phyloP scores from a whole-genome alignment of 2,888 invertebrate genomes.

The Tridacna gigas region DNA sequence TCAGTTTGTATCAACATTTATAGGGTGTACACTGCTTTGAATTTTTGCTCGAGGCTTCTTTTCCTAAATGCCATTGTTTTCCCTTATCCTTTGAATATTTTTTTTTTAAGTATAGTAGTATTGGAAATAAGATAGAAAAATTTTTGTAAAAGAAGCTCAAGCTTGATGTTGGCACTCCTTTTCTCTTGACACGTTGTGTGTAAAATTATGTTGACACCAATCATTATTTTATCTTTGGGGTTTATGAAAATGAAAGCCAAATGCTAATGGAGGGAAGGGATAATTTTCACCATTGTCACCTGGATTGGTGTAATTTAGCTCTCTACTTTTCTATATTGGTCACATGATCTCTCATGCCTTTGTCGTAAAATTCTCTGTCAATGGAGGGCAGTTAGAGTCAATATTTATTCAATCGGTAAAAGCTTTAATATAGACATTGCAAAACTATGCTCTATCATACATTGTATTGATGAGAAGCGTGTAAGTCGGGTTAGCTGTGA shows the following conservation, averaged over 20 bases:
- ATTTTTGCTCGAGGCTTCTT: neutral
- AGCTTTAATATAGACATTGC: conserved; percentile 66
- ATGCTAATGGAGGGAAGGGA: neutral
- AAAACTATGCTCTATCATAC: conserved; percentile 57
- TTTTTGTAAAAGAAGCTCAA: too few relatives aligned
- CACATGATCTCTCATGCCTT: conserved; percentile 57
- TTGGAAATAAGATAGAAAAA: too few relatives aligned
- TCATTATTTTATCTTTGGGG: too few relatives aligned
- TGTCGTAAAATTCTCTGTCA: conserved; percentile 63
- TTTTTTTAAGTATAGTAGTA: neutral
- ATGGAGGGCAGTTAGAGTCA: conserved; percentile 58
- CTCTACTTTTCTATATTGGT: conserved; percentile 56
- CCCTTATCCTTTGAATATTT: neutral
- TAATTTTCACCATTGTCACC: conserved; percentile 48
- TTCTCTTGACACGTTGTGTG: too few relatives aligned
- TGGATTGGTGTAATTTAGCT: conserved; percentile 62
- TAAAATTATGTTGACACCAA: too few relatives aligned
- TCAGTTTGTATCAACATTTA: neutral
- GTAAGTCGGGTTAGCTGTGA: conserved; percentile 37
- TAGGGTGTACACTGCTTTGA: neutral
- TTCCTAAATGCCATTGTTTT: conserved; percentile 19
- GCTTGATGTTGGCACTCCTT: too few relatives aligned
- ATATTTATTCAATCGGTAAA: conserved; percentile 65
- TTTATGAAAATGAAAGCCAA: neutral
- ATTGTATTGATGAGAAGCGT: conserved; percentile 54